These are phyloP conservation scores for Uromys caudimaculatus DNA, from an alignment of 2,797 vertebrate genomes.

Conservation along the genomic window DNA sequence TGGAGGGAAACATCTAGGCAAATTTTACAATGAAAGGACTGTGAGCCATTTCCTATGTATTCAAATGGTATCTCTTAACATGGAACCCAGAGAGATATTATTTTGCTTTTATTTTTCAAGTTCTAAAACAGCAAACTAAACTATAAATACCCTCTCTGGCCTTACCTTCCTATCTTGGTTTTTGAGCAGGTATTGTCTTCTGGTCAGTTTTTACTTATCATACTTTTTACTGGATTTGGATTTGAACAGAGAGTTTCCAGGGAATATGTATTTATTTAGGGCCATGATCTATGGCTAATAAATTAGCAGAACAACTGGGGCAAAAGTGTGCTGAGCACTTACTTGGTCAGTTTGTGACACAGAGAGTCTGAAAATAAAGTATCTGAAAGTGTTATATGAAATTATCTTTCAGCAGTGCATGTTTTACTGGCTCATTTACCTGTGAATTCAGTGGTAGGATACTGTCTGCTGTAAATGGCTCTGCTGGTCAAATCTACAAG, in stretches of 20 bases:
- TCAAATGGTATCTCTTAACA: background rate
- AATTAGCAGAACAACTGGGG: background rate
- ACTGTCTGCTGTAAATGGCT: background rate
- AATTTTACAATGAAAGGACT: constrained; percentile 28
- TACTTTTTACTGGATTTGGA: background rate
- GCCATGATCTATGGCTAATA: background rate
- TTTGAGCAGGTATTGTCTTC: background rate
- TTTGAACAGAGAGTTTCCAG: background rate
- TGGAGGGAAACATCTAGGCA: constrained; percentile 1
- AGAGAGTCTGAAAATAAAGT: background rate
- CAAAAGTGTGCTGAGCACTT: background rate
- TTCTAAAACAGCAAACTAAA: background rate
- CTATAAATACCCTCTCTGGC: background rate
- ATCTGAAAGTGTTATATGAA: background rate
- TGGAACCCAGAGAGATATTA: background rate
- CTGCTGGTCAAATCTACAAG: background rate
- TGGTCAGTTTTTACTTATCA: background rate
- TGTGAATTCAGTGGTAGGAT: background rate
- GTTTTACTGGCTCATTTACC: background rate
- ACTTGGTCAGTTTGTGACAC: background rate
- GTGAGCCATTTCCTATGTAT: background rate
- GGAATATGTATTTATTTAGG: background rate
- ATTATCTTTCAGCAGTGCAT: background rate
- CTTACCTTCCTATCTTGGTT: background rate
- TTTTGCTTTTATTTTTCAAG: background rate